These are phyloP conservation scores for Flexamia atlantica DNA, from an alignment of 2,888 invertebrate species.

Conservation along the genomic window DNA sequence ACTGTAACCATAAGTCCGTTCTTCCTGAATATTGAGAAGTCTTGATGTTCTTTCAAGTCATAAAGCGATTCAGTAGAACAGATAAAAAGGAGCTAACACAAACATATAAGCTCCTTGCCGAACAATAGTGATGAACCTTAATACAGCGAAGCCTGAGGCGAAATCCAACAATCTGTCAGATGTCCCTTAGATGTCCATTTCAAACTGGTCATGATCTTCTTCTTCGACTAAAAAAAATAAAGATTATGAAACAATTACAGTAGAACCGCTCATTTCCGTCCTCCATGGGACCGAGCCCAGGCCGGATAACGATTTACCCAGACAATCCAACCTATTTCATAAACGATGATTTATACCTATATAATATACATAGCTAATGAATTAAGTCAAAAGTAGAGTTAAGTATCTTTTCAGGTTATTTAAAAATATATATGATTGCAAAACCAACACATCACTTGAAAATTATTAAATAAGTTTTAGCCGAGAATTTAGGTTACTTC, in stretches of 20 bases:
- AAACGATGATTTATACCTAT: too few relatives aligned
- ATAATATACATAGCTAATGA: too few relatives aligned
- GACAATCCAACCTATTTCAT: too few relatives aligned
- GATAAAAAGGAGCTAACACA: conserved; percentile 34
- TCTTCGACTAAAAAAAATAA: conserved; percentile 71
- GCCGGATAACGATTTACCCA: too few relatives aligned
- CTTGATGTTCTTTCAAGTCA: not conserved
- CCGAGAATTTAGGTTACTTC: too few relatives aligned
- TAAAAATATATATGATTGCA: too few relatives aligned
- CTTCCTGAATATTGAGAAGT: not conserved
- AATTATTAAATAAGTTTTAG: too few relatives aligned
- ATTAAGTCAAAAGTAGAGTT: too few relatives aligned
- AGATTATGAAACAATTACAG: not conserved
- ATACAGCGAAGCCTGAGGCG: conserved; percentile 2
- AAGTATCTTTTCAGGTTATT: too few relatives aligned
- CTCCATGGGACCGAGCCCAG: too few relatives aligned
- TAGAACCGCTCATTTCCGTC: too few relatives aligned
- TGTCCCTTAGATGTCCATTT: conserved; percentile 74
- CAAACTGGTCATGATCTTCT: conserved; percentile 74
- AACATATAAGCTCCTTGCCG: not conserved
- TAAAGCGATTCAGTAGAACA: not conserved
- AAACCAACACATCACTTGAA: too few relatives aligned
- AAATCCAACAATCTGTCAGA: not conserved
- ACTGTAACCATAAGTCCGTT: not conserved
- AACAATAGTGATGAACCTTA: not conserved